A percentile compares a stretch with the other conserved stretches of the same genome.
Conservation (phyloP, 2,113 vertebrate species). For the Chrysochloris asiatica region DNA sequence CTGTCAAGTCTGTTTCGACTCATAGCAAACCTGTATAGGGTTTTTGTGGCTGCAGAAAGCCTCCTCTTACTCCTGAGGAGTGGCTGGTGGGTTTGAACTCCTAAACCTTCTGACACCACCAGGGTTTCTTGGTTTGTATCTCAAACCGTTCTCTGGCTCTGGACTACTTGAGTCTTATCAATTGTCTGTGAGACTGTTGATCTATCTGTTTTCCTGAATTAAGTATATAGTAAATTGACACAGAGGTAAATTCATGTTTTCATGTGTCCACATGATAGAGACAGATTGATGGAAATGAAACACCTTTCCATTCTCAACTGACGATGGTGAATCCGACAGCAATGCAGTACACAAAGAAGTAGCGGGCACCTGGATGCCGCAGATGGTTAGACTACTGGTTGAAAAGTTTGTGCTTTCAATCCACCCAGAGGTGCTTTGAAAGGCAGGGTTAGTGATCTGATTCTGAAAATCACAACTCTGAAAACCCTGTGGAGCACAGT, state of each 20-base stretch:
- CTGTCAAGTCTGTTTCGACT: too few species aligned
- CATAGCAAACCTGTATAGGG: too few species aligned
- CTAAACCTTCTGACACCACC: too few species aligned
- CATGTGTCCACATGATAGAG: neutral
- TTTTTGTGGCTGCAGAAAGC: too few species aligned
- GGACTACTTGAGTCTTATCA: neutral
- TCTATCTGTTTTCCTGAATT: neutral
- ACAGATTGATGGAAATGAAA: neutral
- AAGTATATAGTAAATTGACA: neutral
- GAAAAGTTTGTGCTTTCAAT: neutral
- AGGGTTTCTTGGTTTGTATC: too few species aligned
- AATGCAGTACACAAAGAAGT: neutral
- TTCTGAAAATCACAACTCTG: neutral
- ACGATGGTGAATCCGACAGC: neutral
- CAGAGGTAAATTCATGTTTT: conserved; percentile 32
- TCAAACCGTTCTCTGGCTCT: conserved; percentile 3
- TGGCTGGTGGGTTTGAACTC: too few species aligned
- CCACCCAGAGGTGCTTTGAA: neutral
- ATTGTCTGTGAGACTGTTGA: neutral
- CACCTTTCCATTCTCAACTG: neutral
- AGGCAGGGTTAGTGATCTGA: neutral
- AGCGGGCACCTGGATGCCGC: neutral
- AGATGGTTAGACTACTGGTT: neutral
- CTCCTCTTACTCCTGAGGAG: too few species aligned
- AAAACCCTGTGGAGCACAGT: neutral